Base-by-base conservation (phyloP, 2,797 vertebrate genomes). In the Echiichthys vipera region DNA sequence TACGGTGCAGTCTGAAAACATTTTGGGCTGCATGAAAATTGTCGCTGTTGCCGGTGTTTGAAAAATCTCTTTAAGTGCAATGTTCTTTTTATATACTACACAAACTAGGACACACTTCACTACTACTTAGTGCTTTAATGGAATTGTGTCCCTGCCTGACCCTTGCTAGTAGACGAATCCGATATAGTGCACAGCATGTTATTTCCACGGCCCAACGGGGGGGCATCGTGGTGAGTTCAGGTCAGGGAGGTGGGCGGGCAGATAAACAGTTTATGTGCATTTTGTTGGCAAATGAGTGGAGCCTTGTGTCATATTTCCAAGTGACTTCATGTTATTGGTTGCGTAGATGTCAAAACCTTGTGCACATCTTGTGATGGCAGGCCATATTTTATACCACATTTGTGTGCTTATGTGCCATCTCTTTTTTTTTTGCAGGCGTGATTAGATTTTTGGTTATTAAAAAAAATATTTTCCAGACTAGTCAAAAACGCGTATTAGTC, bases 11-110 rank as follows among this genome's bases (percentile, higher is more conserved):
- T n/a, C 12, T 51, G 1, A 47, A 70, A 56, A 49, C 1, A 7
- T 58, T 37, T 57, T 43, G 1, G 25, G 14, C 22, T 40, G 15
- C 9, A 27, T 45, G 3, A 14, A 45, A 63, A 64, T 65, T 50
- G 13, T 54, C 5, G 17, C 42, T 49, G 13, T 15, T 18, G 39
- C 12, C 43, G 2, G 4, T 46, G 30, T 51, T 74, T 65, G 30
- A 17, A 34, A 46, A 18, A 30, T 20, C 20, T 27, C 39, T n/a
- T 59, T 30, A 69, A 30, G 36, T 66, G 55, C 53, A 55, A 39
- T 51, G 24, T 43, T 59, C 20, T 75, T 78, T 81, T 72, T 51
- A 71, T 67, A 36, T 51, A 55, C 37, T 15, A 9, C 27, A 73
- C 61, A 65, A 67, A 50, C 10, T 40, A 59, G 56, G 62, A 34